Evolutionary conservation across 2,113 vertebrate species (phyloP).

Genomic region (Festucalex cinctus): DNA sequence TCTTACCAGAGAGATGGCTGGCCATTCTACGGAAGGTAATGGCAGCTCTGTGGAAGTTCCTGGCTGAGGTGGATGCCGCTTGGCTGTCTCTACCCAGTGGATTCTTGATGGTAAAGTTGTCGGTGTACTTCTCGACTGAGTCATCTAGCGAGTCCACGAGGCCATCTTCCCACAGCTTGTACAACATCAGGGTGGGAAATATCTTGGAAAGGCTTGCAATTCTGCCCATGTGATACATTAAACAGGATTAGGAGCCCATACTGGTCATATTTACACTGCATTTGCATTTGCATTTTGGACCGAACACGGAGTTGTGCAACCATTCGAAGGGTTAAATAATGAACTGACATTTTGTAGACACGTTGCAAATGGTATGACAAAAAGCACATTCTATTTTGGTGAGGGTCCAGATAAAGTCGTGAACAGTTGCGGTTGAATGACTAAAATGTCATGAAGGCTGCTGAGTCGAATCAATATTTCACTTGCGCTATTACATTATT

Average conservation of each 20-base stretch:
- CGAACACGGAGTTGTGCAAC: too few relatives aligned
- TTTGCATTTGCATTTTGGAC: not conserved
- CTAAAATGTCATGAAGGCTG: too few relatives aligned
- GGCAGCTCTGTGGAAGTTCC: conserved; percentile 39
- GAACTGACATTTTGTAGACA: not conserved
- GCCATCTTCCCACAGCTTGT: conserved; percentile 89
- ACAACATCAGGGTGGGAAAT: conserved; percentile 88
- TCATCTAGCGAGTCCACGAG: conserved; percentile 83
- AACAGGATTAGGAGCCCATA: not conserved
- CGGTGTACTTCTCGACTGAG: conserved; percentile 78
- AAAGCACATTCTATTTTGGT: too few relatives aligned
- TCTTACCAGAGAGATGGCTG: conserved; percentile 77
- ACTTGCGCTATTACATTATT: too few relatives aligned
- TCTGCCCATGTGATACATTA: conserved; percentile 57
- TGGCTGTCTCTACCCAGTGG: conserved; percentile 71
- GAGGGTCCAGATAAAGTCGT: too few relatives aligned
- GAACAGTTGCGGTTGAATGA: too few relatives aligned
- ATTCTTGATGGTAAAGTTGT: conserved; percentile 84
- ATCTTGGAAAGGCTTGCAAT: conserved; percentile 90
- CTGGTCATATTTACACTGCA: too few relatives aligned
- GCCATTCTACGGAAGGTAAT: conserved; percentile 89
- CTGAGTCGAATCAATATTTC: too few relatives aligned
- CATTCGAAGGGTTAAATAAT: not conserved
- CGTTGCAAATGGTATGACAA: too few relatives aligned
- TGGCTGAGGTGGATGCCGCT: conserved; percentile 40